phyloP scores from a whole-genome alignment of 2,797 vertebrate genomes.

The Aulostomus chinensis region DNA sequence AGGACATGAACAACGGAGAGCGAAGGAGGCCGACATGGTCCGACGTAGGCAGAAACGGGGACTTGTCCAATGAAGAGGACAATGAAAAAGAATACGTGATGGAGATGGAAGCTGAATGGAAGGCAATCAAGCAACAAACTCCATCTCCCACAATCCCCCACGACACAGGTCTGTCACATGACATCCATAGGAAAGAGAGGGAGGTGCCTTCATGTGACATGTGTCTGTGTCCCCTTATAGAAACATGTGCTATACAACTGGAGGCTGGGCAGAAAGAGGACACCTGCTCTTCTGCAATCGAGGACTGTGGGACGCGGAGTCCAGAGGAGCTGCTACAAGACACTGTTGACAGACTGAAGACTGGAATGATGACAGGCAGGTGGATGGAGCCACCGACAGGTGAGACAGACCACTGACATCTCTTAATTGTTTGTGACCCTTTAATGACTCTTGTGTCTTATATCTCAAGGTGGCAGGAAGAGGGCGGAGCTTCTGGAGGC shows the following conservation, averaged over 20 bases:
- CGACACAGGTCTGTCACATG: slow-evolving; percentile 3
- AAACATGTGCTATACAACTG: background rate
- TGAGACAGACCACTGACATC: too few relatives aligned
- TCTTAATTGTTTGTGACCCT: too few relatives aligned
- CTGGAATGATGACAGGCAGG: slow-evolving; percentile 60
- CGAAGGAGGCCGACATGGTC: background rate
- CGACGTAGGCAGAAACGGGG: background rate
- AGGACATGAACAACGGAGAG: background rate
- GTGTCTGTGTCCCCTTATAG: background rate
- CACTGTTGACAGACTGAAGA: slow-evolving; percentile 75
- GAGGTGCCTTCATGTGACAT: background rate
- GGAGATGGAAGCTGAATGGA: slow-evolving; percentile 1
- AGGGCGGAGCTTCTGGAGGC: slow-evolving; percentile 55
- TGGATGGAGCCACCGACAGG: slow-evolving; percentile 12
- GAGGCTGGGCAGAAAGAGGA: background rate
- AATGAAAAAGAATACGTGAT: background rate
- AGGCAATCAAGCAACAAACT: slow-evolving; percentile 16
- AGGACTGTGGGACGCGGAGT: slow-evolving; percentile 36
- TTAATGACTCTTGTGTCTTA: background rate
- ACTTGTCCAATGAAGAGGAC: background rate
- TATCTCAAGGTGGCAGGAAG: slow-evolving; percentile 19
- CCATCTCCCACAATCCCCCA: slow-evolving; percentile 41
- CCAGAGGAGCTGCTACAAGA: slow-evolving; percentile 66
- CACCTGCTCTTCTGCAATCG: background rate
- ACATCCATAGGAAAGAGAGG: slow-evolving; percentile 5